These are phyloP conservation scores for Antrozous pallidus DNA, from an alignment of 2,797 vertebrate genomes.

Conservation along the genomic window DNA sequence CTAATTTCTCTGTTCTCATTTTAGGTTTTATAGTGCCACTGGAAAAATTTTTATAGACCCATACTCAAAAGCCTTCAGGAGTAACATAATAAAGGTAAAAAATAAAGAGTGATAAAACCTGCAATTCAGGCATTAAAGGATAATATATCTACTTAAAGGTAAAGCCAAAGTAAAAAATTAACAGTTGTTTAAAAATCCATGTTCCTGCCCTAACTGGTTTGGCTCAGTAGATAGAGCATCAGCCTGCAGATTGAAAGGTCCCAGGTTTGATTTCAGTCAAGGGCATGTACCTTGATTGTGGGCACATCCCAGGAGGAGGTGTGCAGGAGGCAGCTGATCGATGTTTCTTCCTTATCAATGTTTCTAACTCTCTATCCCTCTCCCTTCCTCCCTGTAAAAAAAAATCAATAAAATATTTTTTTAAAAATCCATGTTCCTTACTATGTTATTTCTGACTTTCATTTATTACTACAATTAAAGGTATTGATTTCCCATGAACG, in stretches of 20 bases:
- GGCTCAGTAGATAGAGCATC: too few species aligned
- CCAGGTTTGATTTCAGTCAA: too few species aligned
- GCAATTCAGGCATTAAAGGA: not conserved
- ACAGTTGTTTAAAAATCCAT: constrained; percentile 3
- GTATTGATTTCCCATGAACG: not conserved
- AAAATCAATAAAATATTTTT: too few species aligned
- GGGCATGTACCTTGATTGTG: too few species aligned
- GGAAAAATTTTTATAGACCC: not conserved
- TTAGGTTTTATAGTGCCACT: not conserved
- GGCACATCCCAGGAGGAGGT: too few species aligned
- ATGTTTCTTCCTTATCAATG: too few species aligned
- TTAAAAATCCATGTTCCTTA: not conserved
- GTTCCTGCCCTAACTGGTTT: not conserved
- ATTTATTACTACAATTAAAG: not conserved
- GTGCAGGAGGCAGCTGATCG: too few species aligned
- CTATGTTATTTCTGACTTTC: not conserved
- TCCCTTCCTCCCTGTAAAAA: too few species aligned
- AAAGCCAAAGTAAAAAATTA: not conserved
- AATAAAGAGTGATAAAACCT: not conserved
- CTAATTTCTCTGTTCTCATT: not conserved
- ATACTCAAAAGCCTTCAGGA: not conserved
- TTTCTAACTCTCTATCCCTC: too few species aligned
- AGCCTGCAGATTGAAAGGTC: too few species aligned
- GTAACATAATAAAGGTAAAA: not conserved
- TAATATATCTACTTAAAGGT: not conserved